phyloP scores from a whole-genome alignment of 1,140 invertebrate genomes.

The Drosophila subpulchrella region DNA sequence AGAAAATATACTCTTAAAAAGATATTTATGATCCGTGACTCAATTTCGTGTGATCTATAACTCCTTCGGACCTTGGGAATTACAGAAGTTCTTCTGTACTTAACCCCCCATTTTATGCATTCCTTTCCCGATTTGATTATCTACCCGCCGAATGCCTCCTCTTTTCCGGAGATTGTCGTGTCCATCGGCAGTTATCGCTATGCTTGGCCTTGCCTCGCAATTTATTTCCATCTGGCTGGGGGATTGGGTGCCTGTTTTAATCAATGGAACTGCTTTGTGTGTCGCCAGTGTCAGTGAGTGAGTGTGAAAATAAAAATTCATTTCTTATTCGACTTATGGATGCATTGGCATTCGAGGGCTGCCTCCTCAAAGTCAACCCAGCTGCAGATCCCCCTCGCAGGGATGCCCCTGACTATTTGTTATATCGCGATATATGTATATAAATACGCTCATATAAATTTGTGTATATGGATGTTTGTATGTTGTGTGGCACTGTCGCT shows the following conservation, averaged over 20 bases:
- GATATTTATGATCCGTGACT: slow-evolving; percentile 1
- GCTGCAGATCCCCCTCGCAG: slow-evolving; percentile 22
- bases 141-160: slow-evolving; percentile 12
- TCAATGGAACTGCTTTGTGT: slow-evolving; percentile 73
- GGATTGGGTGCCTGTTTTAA: slow-evolving; percentile 48
- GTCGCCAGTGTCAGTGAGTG: slow-evolving; percentile 25
- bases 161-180: slow-evolving; percentile 56
- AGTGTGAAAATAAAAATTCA: slow-evolving; percentile 37
- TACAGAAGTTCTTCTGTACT: slow-evolving; percentile 1
- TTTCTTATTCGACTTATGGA: slow-evolving; percentile 61
- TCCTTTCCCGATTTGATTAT: slow-evolving; percentile 49
- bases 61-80: not conserved
- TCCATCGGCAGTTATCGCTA: slow-evolving; percentile 72
- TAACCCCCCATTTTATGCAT: slow-evolving; percentile 36
- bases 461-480: not conserved
- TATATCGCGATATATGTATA: slow-evolving; percentile 38
- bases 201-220: slow-evolving; percentile 67
- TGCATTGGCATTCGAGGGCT: slow-evolving; percentile 67
- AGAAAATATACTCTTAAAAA: not conserved
- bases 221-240: slow-evolving; percentile 45
- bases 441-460: slow-evolving; percentile 29
- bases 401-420: slow-evolving; percentile 46
- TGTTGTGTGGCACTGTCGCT: slow-evolving; percentile 59
- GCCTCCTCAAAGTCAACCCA: slow-evolving; percentile 49
- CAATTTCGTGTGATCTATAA: slow-evolving; percentile 1